Percentiles rank a stretch among this genome's conserved stretches.
phyloP scores from a whole-genome alignment of 1,140 invertebrate genomes.

The Bradysia coprophila region DNA sequence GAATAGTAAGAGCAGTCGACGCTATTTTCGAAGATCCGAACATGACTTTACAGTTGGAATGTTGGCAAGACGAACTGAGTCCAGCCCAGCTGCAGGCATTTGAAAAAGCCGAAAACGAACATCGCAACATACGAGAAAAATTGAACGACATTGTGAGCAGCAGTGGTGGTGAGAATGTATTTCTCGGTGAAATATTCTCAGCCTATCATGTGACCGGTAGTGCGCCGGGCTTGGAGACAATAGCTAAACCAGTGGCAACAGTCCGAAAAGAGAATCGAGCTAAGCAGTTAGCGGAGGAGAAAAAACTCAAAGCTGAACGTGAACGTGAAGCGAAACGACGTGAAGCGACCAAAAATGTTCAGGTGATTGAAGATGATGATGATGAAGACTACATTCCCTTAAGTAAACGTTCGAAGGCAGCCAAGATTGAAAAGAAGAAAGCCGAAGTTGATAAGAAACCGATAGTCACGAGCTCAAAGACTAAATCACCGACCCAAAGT shows the following conservation, averaged over 20 bases:
- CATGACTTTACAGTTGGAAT: conserved; percentile 39
- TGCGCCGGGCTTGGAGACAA: conserved; percentile 1
- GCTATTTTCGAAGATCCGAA: too few species aligned
- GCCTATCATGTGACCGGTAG: conserved; percentile 20
- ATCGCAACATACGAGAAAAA: conserved; percentile 35
- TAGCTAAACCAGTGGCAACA: background rate
- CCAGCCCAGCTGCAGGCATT: conserved; percentile 33
- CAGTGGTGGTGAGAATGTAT: conserved; percentile 36
- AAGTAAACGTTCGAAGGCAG: conserved; percentile 15
- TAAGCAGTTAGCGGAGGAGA: background rate
- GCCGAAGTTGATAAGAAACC: background rate
- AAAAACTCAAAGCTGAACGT: background rate
- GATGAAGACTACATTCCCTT: conserved; percentile 22
- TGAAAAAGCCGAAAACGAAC: conserved; percentile 34
- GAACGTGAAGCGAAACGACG: background rate
- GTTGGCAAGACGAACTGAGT: conserved; percentile 42
- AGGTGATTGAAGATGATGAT: conserved; percentile 2
- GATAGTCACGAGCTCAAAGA: background rate
- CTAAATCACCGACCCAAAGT: background rate
- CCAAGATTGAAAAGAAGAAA: conserved; percentile 1
- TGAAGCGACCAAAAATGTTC: background rate
- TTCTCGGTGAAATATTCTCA: conserved; percentile 35
- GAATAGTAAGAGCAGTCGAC: too few species aligned
- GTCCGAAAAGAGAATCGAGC: conserved; percentile 1
- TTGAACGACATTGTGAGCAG: conserved; percentile 31